Percentiles rank a stretch among this genome's conserved stretches.
These are phyloP conservation scores for Bellardia pandia DNA, from an alignment of 2,888 invertebrate genomes.

Conservation along the genomic window DNA sequence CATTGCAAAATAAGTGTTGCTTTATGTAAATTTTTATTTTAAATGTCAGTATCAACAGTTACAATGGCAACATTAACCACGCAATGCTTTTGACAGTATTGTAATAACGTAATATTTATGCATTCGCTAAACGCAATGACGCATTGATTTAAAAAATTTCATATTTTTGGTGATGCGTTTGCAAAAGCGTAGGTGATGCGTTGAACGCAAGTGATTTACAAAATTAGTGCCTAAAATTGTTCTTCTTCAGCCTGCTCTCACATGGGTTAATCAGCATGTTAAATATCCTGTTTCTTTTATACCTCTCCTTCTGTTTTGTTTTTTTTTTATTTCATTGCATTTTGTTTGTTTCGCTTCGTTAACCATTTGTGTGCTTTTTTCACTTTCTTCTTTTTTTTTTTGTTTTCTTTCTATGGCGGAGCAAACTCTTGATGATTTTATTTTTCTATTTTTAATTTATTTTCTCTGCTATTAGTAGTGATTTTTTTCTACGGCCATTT, in stretches of 20 bases:
- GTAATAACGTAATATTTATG: too few species aligned
- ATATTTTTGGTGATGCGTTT: too few species aligned
- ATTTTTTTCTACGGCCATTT: conserved; percentile 9
- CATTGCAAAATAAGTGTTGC: too few species aligned
- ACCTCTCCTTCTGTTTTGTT: neutral
- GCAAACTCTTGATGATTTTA: conserved; percentile 64
- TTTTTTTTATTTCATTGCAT: conserved; percentile 43
- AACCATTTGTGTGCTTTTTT: conserved; percentile 49
- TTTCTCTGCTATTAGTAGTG: conserved; percentile 36
- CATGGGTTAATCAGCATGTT: conserved; percentile 36
- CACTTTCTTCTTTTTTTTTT: neutral
- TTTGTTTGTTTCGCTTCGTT: conserved; percentile 63
- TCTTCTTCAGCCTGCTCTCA: neutral
- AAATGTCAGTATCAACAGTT: too few species aligned
- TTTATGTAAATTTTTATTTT: too few species aligned
- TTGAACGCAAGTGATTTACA: too few species aligned
- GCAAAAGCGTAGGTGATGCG: too few species aligned
- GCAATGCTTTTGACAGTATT: too few species aligned
- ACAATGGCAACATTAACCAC: too few species aligned
- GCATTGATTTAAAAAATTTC: too few species aligned
- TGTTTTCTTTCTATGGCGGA: conserved; percentile 55
- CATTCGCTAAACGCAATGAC: too few species aligned
- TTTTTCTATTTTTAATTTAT: conserved; percentile 54
- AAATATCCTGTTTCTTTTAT: conserved; percentile 43
- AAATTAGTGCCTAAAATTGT: too few species aligned